Conservation (phyloP, 2,113 vertebrate species). For the Takifugu bimaculatus region DNA sequence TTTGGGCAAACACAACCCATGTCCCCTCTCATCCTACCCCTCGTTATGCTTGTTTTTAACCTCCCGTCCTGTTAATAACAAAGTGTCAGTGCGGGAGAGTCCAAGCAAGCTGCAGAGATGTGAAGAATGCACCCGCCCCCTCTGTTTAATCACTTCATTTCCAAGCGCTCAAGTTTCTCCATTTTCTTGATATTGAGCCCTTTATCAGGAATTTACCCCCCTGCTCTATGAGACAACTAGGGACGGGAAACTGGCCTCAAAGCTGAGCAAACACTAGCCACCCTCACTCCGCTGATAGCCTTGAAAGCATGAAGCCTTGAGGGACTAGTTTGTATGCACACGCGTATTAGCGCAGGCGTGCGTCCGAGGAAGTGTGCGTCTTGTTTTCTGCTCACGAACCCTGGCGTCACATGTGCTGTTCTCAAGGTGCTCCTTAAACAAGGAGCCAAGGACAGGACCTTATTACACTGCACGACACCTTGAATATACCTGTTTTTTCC, state of each 20-base stretch:
- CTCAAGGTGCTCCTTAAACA: conserved; percentile 57
- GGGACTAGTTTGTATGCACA: conserved; percentile 33
- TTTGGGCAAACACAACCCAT: conserved; percentile 72
- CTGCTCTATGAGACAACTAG: conserved; percentile 9
- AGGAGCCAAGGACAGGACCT: conserved; percentile 57
- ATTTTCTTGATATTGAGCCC: background rate
- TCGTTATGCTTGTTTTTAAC: conserved; percentile 32
- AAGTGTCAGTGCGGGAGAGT: conserved; percentile 40
- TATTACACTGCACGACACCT: too few relatives aligned
- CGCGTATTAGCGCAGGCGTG: background rate
- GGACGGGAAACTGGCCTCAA: conserved; percentile 64
- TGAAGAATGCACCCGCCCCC: background rate
- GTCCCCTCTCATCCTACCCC: conserved; percentile 62
- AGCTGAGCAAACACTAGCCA: conserved; percentile 71
- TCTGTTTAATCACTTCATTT: background rate
- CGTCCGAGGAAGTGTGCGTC: conserved; percentile 28
- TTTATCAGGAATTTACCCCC: background rate
- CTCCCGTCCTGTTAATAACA: background rate
- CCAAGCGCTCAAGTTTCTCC: background rate
- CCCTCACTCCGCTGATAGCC: conserved; percentile 62
- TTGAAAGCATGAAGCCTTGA: conserved; percentile 65
- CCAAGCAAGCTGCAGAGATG: conserved; percentile 11
- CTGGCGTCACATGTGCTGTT: conserved; percentile 56
- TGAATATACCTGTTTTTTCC: too few relatives aligned
- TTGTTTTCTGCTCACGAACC: conserved; percentile 16